Percentiles rank a stretch among this genome's conserved stretches.
Evolutionary conservation across 2,113 vertebrate genomes (phyloP).

Genomic region (Myotis yumanensis): DNA sequence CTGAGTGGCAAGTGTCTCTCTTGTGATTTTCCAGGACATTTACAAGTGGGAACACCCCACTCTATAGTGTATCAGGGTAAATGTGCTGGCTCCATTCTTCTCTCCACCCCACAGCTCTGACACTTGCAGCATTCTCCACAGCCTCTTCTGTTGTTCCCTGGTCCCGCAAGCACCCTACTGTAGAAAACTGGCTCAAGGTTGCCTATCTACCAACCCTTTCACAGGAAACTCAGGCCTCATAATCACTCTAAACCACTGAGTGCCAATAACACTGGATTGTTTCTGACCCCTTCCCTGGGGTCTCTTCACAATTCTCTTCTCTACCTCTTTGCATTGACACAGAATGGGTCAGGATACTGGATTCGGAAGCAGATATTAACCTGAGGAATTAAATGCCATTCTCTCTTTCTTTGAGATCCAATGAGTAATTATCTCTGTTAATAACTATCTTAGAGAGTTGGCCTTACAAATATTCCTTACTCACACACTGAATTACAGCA

Average conservation of each 20-base stretch:
- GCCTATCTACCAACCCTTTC: background rate
- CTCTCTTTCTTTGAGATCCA: background rate
- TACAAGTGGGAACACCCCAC: background rate
- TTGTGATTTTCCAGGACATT: background rate
- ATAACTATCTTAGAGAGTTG: background rate
- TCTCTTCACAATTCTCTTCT: background rate
- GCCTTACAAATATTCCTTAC: background rate
- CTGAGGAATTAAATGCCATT: background rate
- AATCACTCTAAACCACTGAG: background rate
- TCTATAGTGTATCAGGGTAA: background rate
- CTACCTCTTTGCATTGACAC: background rate
- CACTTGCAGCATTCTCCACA: background rate
- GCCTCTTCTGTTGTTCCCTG: background rate
- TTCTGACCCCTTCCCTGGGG: background rate
- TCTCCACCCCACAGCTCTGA: background rate
- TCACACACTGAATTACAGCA: background rate
- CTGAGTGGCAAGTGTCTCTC: background rate
- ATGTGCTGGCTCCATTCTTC: background rate
- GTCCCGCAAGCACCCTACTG: background rate
- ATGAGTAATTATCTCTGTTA: background rate
- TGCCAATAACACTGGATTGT: accelerated
- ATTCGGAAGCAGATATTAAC: background rate
- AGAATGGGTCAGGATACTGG: background rate
- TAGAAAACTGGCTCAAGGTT: background rate
- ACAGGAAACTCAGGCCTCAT: background rate